phyloP scores from a whole-genome alignment of 2,797 vertebrate species.

The Sebastes trivittatus region DNA sequence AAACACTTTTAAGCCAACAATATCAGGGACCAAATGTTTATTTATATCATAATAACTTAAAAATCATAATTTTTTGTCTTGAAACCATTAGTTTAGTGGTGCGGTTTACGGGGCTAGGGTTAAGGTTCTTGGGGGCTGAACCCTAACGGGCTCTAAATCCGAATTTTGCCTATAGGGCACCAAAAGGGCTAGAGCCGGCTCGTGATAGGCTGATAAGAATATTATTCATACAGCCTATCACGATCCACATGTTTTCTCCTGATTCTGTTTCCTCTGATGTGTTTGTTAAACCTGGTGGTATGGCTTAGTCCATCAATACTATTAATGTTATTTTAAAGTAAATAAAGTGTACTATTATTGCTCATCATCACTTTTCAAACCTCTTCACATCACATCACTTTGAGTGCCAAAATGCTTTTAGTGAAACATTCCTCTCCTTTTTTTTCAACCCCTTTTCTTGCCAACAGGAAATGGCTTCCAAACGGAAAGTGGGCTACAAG shows the following conservation, averaged over 20 bases:
- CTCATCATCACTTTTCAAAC: constrained; percentile 27
- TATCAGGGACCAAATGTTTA: no score
- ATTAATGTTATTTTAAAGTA: not conserved
- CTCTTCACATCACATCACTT: constrained; percentile 9
- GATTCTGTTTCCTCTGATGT: not conserved
- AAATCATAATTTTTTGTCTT: no score
- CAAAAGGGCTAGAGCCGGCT: no score
- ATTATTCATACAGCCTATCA: not conserved
- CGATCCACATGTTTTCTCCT: not conserved
- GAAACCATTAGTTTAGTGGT: no score
- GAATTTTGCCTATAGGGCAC: no score
- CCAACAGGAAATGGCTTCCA: constrained; percentile 70
- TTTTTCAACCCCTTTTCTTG: constrained; percentile 10
- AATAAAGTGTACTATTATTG: constrained; percentile 11
- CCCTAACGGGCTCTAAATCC: no score
- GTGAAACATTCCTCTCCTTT: not conserved
- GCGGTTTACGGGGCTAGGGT: no score
- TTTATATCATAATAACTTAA: no score
- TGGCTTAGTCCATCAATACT: not conserved
- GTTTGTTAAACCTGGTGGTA: not conserved
- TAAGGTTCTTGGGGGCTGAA: no score
- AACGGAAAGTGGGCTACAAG: constrained; percentile 81
- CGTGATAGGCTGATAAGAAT: not conserved
- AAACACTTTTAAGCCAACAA: no score
- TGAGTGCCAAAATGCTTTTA: constrained; percentile 46